Base-by-base conservation (phyloP, 1,140 invertebrate genomes). In the Chelonus insularis region DNA sequence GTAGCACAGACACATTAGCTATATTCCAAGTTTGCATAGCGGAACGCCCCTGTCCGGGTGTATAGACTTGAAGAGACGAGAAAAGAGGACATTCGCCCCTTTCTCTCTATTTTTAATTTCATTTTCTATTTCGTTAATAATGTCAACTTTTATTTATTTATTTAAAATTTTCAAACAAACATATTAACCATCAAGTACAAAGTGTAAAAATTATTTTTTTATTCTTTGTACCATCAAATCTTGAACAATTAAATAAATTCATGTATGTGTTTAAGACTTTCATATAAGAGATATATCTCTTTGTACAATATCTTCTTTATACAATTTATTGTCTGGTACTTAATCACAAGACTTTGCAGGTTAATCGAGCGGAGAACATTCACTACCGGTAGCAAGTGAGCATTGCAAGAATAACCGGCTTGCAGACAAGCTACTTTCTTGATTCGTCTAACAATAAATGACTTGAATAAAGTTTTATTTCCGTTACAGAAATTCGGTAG, bases 301-400 rank as follows among this genome's bases (percentile, higher is more conserved):
- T 3, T 52, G 9, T 52, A 34, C 6, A 25, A 52, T 34, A 34
- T n/a, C 50, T 16, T n/a, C 29, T 29, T 29, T 29, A 29, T 29
- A 29, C 25, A 7, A 66, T 66, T 68, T 67, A 68, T 67, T 68
- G 63, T 65, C 50, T 29, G 7, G 58, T 36, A 54, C 57, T 29
- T 21, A 52, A 64, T 64, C 45, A 57, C 66, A 68, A 51, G 64
- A 59, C 59, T 47, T 48, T 63, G 57, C 52, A 48, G 21, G 60
- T 62, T 70, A 70, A 70, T 70, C 66, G 68, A 70, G 66, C 68
- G 66, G 50, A 67, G 65, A 67, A 66, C 62, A 59, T 62, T 70
- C 55, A 29, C 25, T 29, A 29, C 25, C 25, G 25, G 25, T 29
- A 52, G 60, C 67, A 43, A 54, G 48, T 23, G 32, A 45, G 14